A percentile compares a stretch with the other conserved stretches of the same genome.
Conservation (phyloP, 2,797 vertebrate genomes). For the Synaphobranchus kaupii region DNA sequence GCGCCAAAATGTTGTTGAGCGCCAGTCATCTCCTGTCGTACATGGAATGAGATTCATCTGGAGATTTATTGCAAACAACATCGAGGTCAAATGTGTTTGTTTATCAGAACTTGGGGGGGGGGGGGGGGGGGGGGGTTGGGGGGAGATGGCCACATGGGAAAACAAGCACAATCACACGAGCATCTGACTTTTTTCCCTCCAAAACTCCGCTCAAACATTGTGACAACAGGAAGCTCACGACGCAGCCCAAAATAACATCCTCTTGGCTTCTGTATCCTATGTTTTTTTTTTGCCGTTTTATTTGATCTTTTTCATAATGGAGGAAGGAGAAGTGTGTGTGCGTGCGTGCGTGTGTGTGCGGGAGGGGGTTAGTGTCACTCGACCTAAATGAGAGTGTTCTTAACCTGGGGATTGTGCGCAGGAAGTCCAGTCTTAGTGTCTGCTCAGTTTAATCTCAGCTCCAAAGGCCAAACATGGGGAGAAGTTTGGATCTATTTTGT, state of each 20-base stretch:
- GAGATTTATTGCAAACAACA: constrained; percentile 19
- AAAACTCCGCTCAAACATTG: neutral
- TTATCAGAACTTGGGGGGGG: constrained; percentile 15
- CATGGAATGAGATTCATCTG: constrained; percentile 7
- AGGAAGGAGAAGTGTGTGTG: neutral
- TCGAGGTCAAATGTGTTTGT: constrained; percentile 18
- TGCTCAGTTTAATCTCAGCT: neutral
- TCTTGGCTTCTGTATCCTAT: neutral
- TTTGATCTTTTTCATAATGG: constrained; percentile 20
- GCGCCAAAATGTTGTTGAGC: neutral
- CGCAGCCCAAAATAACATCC: neutral
- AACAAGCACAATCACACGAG: neutral
- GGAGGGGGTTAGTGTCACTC: neutral
- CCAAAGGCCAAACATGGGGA: constrained; percentile 13
- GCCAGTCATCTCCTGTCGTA: neutral
- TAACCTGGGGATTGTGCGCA: neutral
- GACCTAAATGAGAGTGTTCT: neutral
- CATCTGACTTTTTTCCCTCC: neutral
- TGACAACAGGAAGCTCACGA: constrained; percentile 14
- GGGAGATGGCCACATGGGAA: neutral
- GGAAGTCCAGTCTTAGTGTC: neutral
- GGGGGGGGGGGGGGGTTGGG: no score
- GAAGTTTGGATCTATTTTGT: neutral
- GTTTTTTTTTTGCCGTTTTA: neutral
- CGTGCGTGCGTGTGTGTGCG: neutral